phyloP scores from a whole-genome alignment of 2,797 vertebrate genomes.

The Australoheros facetus region DNA sequence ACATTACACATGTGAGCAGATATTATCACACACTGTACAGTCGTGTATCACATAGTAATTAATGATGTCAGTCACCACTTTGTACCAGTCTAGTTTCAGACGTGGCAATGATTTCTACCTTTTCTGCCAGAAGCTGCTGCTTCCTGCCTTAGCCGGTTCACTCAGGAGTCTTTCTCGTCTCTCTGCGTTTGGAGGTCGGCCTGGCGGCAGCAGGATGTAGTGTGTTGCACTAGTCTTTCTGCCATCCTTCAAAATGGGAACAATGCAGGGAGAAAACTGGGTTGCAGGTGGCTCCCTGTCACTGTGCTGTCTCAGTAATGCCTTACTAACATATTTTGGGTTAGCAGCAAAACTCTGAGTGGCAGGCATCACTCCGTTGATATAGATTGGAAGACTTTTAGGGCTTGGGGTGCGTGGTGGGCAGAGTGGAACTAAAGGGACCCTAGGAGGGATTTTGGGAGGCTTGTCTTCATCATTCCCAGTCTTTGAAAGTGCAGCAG shows the following conservation, averaged over 20 bases:
- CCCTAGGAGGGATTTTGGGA: slow-evolving; percentile 91
- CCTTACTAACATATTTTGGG: slow-evolving; percentile 95
- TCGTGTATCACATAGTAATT: slow-evolving; percentile 17
- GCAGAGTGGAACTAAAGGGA: slow-evolving; percentile 85
- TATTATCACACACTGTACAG: slow-evolving; percentile 17
- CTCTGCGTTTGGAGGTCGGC: slow-evolving; percentile 84
- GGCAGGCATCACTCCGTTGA: slow-evolving; percentile 97
- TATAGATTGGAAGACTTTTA: slow-evolving; percentile 93
- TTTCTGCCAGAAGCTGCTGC: slow-evolving; percentile 66
- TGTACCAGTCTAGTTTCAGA: slow-evolving; percentile 11
- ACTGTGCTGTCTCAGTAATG: slow-evolving; percentile 86
- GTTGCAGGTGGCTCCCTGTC: slow-evolving; percentile 77
- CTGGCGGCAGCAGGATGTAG: slow-evolving; percentile 95
- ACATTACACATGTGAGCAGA: slow-evolving; percentile 12
- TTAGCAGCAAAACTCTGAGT: slow-evolving; percentile 98
- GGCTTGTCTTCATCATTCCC: slow-evolving; percentile 86
- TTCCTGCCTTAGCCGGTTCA: slow-evolving; percentile 81
- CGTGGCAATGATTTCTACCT: slow-evolving; percentile 72
- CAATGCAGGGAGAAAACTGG: slow-evolving; percentile 84
- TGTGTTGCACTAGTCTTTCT: slow-evolving; percentile 93
- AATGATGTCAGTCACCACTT: slow-evolving; percentile 18
- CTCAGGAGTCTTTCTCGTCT: slow-evolving; percentile 86
- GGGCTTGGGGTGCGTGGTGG: slow-evolving; percentile 91
- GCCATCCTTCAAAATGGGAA: slow-evolving; percentile 95
- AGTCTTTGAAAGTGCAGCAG: slow-evolving; percentile 67